These are phyloP conservation scores for Odontomyia ornata DNA, from an alignment of 2,888 invertebrate species.

Conservation along the genomic window DNA sequence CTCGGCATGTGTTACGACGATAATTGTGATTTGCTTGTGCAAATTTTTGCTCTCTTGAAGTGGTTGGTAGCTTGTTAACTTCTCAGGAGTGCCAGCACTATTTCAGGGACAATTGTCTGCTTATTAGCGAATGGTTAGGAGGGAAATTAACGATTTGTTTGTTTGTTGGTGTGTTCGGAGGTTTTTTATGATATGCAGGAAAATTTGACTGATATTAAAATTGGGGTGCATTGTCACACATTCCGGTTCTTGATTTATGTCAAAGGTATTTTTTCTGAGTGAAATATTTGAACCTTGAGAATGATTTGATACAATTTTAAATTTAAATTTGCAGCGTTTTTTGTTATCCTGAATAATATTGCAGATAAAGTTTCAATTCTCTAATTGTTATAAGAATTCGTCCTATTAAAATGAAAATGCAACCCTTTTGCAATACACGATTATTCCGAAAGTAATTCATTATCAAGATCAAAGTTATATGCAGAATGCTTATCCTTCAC, in stretches of 20 bases:
- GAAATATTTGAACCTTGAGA: not conserved
- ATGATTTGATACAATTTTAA: not conserved
- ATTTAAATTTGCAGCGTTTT: conserved; percentile 1
- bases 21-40: conserved; percentile 18
- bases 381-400: no score
- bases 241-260: conserved; percentile 10
- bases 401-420: no score
- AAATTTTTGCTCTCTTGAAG: conserved; percentile 25
- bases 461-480: not conserved
- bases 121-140: conserved; percentile 45
- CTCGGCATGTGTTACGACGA: conserved; percentile 5
- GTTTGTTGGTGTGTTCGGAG: conserved; percentile 38
- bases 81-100: conserved; percentile 1
- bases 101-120: conserved; percentile 34
- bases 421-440: no score
- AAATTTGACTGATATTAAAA: not conserved
- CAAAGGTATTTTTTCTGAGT: not conserved
- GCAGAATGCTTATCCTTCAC: not conserved
- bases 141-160: conserved; percentile 50
- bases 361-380: no score
- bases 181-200: not conserved
- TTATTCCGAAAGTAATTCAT: not conserved
- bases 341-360: no score
- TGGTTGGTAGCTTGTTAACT: conserved; percentile 39
- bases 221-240: not conserved